These are phyloP conservation scores for Trachymyrmex cornetzi DNA, from an alignment of 1,140 invertebrate genomes.

Conservation along the genomic window DNA sequence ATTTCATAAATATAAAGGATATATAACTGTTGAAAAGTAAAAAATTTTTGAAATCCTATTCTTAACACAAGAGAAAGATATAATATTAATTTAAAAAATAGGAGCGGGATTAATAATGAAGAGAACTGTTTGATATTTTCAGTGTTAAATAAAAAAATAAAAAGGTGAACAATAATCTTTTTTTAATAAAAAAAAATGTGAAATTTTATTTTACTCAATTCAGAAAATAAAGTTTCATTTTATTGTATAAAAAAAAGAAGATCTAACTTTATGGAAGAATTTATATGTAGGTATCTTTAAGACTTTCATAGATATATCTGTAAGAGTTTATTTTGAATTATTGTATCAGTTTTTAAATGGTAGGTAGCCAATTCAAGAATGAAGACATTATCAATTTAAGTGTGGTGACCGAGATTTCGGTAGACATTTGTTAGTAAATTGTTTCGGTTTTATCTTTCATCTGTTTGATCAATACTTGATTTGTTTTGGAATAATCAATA, in stretches of 20 bases:
- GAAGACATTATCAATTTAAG: not conserved
- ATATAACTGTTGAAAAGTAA: no score
- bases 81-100: no score
- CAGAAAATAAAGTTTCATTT: constrained; percentile 7
- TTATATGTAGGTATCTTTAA: no score
- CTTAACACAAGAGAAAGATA: no score
- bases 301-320: not conserved
- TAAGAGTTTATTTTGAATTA: not conserved
- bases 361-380: not conserved
- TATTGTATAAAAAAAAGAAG: not conserved
- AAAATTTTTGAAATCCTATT: no score
- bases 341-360: not conserved
- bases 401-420: not conserved
- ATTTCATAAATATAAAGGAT: no score
- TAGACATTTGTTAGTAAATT: not conserved
- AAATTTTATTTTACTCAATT: constrained; percentile 3
- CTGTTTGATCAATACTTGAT: not conserved
- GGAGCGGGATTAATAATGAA: no score
- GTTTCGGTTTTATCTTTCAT: constrained; percentile 7
- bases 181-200: not conserved
- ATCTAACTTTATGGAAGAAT: not conserved
- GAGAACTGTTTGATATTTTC: no score
- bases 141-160: not conserved
- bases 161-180: not conserved
- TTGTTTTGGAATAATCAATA: constrained; percentile 13